These are phyloP conservation scores for Astreopora myriophthalma DNA, from an alignment of 64 coral and sea anemone genomes.

Conservation along the genomic window DNA sequence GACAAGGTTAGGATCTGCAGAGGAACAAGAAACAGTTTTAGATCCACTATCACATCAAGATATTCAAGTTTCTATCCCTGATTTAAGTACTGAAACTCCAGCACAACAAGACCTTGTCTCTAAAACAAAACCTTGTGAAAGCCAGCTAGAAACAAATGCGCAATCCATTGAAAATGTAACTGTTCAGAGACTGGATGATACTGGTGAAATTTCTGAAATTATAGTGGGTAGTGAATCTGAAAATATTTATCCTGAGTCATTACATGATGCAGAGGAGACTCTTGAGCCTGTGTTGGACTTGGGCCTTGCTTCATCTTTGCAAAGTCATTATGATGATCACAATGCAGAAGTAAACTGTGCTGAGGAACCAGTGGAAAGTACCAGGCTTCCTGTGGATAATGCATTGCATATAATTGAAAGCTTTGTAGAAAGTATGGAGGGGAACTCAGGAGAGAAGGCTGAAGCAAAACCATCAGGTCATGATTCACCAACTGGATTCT, in stretches of 20 bases:
- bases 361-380: background rate
- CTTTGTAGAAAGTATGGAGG: slow-evolving; percentile 47
- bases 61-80: background rate
- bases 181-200: slow-evolving; percentile 33
- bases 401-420: slow-evolving; percentile 42
- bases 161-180: slow-evolving; percentile 52
- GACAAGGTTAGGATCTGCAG: no score
- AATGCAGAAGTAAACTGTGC: background rate
- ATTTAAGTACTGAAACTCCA: background rate
- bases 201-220: background rate
- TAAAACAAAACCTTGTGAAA: background rate
- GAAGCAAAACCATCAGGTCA: background rate
- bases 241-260: background rate
- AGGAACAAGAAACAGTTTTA: background rate
- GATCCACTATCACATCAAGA: slow-evolving; percentile 5
- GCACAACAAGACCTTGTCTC: background rate
- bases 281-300: background rate
- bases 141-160: background rate
- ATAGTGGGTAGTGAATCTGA: background rate
- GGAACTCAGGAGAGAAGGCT: background rate
- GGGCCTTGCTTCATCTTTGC: background rate
- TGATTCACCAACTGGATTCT: background rate
- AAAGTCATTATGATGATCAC: background rate
- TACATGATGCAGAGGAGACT: background rate
- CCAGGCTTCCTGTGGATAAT: slow-evolving; percentile 19